These are phyloP conservation scores for Leuciscus waleckii DNA, from an alignment of 2,797 vertebrate species.

Conservation along the genomic window DNA sequence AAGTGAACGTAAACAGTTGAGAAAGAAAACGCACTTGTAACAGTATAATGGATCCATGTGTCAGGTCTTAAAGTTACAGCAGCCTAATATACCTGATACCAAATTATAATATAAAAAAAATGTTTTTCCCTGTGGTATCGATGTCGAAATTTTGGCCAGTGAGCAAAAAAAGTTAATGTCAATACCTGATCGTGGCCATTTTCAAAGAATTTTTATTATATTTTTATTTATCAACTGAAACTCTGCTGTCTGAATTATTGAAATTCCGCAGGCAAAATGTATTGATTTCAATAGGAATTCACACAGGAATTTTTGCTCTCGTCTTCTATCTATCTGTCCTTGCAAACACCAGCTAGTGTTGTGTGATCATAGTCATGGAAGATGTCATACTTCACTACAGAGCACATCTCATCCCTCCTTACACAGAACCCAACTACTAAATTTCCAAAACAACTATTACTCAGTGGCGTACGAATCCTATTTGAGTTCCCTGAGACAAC, in stretches of 20 bases:
- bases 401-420: background rate
- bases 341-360: background rate
- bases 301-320: background rate
- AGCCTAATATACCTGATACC: background rate
- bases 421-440: background rate
- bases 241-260: background rate
- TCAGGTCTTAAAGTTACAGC: background rate
- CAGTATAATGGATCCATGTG: background rate
- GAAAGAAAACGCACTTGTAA: background rate
- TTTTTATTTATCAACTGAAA: too few relatives aligned
- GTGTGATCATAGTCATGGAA: background rate
- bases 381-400: constrained; percentile 1
- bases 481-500: constrained; percentile 28
- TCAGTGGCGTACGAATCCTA: constrained; percentile 5
- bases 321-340: background rate
- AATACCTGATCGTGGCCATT: too few relatives aligned
- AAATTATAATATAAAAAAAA: background rate
- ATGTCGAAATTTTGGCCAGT: too few relatives aligned
- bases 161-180: too few relatives aligned
- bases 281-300: background rate
- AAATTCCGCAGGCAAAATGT: background rate
- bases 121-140: background rate
- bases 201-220: too few relatives aligned
- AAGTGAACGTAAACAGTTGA: background rate
- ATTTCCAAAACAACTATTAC: constrained; percentile 36